Base-by-base conservation (phyloP, 64 coral and sea anemone genomes). In the Montipora efflorescens region DNA sequence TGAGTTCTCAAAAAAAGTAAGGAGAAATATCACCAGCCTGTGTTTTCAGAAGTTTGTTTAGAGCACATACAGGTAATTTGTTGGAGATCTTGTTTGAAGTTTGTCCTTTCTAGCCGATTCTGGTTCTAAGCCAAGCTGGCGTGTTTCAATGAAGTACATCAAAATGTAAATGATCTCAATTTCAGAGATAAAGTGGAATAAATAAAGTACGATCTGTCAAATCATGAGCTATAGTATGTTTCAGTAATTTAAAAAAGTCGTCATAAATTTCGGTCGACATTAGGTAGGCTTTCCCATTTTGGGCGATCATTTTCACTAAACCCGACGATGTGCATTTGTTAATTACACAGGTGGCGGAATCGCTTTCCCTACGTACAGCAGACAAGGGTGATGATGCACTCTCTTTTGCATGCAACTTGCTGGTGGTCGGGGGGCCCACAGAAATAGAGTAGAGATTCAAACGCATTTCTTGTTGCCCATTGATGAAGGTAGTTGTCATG, bases 391-490 rank as follows among this genome's bases (percentile, higher is more conserved):
- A 83, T 4, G 36, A 7, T 21, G 80, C 80, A 46, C 55, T 67
- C 25, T 83, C 57, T 64, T 83, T 83, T 15, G 80, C 80, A 8
- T 83, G 80, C 8, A 9, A 83, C 13, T 64, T 83, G 2, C 53
- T 22, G 5, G 78, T 94, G 1, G 92, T 88, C 57, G 78, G 92
- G 0, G 86, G 87, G 4, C 87, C 79, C 59, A 90, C 79, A 12
- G 90, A 47, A 14, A 94, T 47, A 10, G 70, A 50, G 51, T 77
- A 94, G 4, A 94, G 2, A 47, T 94, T 90, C 12, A 94, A 19
- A 4, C 87, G 87, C 44, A 90, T 77, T 50, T 59, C 68, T 4
- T 94, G 92, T 1, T 9, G 2, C 1, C 19, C 16, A 62, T 47
- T 61, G 20, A 25, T 25, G 4, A 47, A n/a, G 2, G 76, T 6